Evolutionary conservation across 2,888 invertebrate species (phyloP).

Genomic region (Heteromyza rotundicornis): DNA sequence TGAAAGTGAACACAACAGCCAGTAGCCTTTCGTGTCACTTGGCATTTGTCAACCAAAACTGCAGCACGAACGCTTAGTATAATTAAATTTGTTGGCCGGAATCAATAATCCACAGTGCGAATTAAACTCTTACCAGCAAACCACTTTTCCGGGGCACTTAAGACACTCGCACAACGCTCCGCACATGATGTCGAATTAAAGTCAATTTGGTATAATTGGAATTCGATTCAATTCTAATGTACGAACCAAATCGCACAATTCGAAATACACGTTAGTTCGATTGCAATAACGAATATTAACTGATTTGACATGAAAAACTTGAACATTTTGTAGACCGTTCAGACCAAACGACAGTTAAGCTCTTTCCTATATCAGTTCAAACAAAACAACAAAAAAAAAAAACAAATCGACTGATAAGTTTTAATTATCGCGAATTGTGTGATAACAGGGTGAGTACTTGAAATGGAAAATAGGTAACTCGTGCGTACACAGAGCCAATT

Average conservation of each 20-base stretch:
- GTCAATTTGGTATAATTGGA: background rate
- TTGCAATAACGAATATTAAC: background rate
- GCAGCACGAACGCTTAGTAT: no score
- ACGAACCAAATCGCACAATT: background rate
- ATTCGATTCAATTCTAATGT: background rate
- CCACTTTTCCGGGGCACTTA: slow-evolving; percentile 55
- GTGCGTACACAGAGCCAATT: no score
- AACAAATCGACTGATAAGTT: slow-evolving; percentile 15
- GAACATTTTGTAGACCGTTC: no score
- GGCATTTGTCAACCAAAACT: no score
- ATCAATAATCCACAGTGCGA: background rate
- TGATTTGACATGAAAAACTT: background rate
- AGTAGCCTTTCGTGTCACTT: no score
- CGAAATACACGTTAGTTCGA: slow-evolving; percentile 4
- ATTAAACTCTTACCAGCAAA: slow-evolving; percentile 49
- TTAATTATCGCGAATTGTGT: slow-evolving; percentile 19
- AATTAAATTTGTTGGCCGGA: no score
- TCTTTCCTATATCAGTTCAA: no score
- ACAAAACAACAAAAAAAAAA: background rate
- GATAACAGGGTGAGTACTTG: slow-evolving; percentile 21
- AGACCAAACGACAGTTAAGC: no score
- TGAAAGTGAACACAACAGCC: no score
- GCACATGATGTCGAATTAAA: slow-evolving; percentile 44
- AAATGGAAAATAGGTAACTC: no score
- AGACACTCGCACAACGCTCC: slow-evolving; percentile 51